Conservation (phyloP, 2,797 vertebrate genomes). For the Simalia tracyae region DNA sequence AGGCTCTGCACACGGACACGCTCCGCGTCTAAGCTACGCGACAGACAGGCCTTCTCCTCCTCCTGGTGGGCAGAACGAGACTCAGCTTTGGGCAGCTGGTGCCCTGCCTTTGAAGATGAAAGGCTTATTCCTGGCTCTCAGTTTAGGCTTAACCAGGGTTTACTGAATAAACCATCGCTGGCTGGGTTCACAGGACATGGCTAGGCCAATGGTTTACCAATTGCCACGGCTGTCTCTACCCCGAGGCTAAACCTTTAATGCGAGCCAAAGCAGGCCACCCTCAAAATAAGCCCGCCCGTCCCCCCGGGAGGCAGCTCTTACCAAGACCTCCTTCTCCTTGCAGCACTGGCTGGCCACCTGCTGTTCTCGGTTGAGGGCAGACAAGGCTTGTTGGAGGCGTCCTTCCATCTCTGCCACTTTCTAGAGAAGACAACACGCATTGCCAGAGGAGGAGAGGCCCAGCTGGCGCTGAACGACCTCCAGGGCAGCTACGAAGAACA, state of each 20-base stretch:
- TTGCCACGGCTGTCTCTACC: neutral
- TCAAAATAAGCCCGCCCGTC: neutral
- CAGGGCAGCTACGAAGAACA: too few species aligned
- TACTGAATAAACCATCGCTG: too few species aligned
- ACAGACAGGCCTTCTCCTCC: conserved; percentile 59
- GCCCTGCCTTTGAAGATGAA: neutral
- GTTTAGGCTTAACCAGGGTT: neutral
- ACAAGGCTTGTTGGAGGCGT: conserved; percentile 67
- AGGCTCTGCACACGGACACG: conserved; percentile 46
- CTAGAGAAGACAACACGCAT: conserved; percentile 42
- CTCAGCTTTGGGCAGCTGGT: neutral
- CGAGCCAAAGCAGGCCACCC: too few species aligned
- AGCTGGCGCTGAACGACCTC: too few species aligned
- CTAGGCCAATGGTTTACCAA: neutral
- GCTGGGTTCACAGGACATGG: neutral
- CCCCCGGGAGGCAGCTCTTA: conserved; percentile 32
- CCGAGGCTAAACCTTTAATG: neutral
- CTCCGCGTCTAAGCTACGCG: conserved; percentile 58
- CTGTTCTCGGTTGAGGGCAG: conserved; percentile 67
- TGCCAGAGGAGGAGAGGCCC: neutral
- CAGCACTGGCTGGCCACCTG: conserved; percentile 58
- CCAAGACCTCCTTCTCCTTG: conserved; percentile 63
- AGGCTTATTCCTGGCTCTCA: too few species aligned
- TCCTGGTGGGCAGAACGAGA: conserved; percentile 52
- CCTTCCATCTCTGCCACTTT: conserved; percentile 61